phyloP scores from a whole-genome alignment of 2,113 vertebrate genomes.

The Rhodinocichla rosea region DNA sequence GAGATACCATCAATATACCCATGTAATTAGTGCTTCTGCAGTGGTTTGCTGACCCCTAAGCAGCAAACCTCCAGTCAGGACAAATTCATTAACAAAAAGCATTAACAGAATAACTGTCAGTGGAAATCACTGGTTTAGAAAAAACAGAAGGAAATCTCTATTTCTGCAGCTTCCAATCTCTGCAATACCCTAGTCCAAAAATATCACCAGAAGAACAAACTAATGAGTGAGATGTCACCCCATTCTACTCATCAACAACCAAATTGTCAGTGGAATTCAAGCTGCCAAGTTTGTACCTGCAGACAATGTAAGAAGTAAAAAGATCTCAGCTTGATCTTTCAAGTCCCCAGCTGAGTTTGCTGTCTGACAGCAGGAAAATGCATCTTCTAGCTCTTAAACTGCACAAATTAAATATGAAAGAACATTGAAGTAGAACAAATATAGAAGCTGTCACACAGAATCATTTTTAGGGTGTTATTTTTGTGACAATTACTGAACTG shows the following conservation, averaged over 20 bases:
- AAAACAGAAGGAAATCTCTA: neutral
- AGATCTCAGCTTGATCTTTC: slow-evolving; percentile 16
- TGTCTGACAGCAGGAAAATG: slow-evolving; percentile 3
- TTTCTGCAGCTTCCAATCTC: neutral
- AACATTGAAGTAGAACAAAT: slow-evolving; percentile 23
- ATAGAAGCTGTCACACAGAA: neutral
- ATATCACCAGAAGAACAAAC: neutral
- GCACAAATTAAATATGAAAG: slow-evolving; percentile 45
- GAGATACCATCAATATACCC: neutral
- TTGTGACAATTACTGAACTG: neutral
- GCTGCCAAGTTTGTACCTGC: neutral
- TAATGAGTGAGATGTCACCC: neutral
- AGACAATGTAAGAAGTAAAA: neutral
- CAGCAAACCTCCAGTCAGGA: neutral
- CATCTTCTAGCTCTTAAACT: neutral
- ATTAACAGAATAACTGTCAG: neutral
- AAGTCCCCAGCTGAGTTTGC: neutral
- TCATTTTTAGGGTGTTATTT: neutral
- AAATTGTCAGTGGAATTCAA: neutral
- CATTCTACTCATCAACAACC: neutral
- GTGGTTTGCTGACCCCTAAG: neutral
- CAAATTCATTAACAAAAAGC: neutral
- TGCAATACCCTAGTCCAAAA: neutral
- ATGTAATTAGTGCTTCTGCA: neutral
- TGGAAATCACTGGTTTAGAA: neutral